These are phyloP conservation scores for Diplodus puntazzo DNA, from an alignment of 2,797 vertebrate genomes.

Conservation along the genomic window DNA sequence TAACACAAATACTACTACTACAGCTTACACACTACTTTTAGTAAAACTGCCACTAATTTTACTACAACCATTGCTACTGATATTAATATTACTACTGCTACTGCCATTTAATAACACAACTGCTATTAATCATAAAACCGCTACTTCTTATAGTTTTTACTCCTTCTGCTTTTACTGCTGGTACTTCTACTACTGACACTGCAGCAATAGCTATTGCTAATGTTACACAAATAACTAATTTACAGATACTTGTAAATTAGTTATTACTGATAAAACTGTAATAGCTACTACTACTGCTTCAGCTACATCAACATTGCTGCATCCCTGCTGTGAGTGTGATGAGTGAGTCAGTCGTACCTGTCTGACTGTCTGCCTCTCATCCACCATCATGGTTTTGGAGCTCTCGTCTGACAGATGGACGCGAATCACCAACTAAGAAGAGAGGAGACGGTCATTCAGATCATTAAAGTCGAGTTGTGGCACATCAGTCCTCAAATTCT, in stretches of 20 bases:
- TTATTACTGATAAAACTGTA: too few species aligned
- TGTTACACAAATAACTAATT: not conserved
- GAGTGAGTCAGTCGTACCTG: slow-evolving; percentile 79
- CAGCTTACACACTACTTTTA: not conserved
- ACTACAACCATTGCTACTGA: not conserved
- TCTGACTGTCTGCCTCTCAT: slow-evolving; percentile 97
- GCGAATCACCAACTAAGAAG: slow-evolving; percentile 93
- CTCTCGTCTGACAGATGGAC: slow-evolving; percentile 99
- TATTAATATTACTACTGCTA: not conserved
- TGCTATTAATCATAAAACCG: too few species aligned
- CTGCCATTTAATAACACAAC: not conserved
- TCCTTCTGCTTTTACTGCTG: not conserved
- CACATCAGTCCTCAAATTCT: not conserved
- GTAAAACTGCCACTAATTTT: not conserved
- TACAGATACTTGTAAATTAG: too few species aligned
- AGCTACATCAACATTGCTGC: not conserved
- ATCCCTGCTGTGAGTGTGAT: not conserved
- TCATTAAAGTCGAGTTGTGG: not conserved
- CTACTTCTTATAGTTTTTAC: too few species aligned
- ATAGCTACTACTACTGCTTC: not conserved
- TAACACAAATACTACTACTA: not conserved
- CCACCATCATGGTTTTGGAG: slow-evolving; percentile 99
- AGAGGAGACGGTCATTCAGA: slow-evolving; percentile 39
- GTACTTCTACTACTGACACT: not conserved
- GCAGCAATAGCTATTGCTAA: not conserved